Evolutionary conservation across 2,888 invertebrate species (phyloP).

Genomic region (Melinaea marsaeus): DNA sequence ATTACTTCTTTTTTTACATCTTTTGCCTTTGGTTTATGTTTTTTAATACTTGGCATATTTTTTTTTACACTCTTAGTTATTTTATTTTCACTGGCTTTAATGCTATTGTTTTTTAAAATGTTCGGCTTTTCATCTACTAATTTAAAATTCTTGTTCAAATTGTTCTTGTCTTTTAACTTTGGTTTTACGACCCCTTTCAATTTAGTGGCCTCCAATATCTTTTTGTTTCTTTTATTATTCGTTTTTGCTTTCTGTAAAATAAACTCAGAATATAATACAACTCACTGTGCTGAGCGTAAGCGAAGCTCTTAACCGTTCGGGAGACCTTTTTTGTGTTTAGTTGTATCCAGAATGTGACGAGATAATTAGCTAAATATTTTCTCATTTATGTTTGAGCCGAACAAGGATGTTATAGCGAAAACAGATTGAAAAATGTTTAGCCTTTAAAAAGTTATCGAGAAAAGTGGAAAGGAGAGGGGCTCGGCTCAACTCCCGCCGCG

Average conservation of each 20-base stretch:
- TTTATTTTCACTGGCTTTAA: slow-evolving; percentile 19
- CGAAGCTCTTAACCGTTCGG: no score
- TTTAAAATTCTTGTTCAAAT: slow-evolving; percentile 17
- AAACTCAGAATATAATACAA: background rate
- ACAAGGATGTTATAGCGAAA: no score
- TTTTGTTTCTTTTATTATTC: slow-evolving; percentile 21
- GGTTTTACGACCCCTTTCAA: slow-evolving; percentile 13
- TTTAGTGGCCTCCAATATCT: slow-evolving; percentile 12
- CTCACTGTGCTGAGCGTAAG: no score
- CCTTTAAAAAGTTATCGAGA: no score
- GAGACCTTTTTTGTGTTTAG: no score
- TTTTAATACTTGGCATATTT: slow-evolving; percentile 28
- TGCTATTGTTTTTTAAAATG: slow-evolving; percentile 8
- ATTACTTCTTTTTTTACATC: slow-evolving; percentile 24
- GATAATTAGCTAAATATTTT: no score
- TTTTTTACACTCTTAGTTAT: slow-evolving; percentile 22
- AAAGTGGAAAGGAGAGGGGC: no score
- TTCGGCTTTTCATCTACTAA: slow-evolving; percentile 7
- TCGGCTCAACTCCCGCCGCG: no score
- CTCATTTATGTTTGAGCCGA: no score
- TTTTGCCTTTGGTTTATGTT: slow-evolving; percentile 23
- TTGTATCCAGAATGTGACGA: no score
- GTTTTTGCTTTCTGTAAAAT: slow-evolving; percentile 12
- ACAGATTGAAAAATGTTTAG: no score
- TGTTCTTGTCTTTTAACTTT: slow-evolving; percentile 17